Conservation (phyloP, 2,888 invertebrate species). For the Augochlorella aurata region DNA sequence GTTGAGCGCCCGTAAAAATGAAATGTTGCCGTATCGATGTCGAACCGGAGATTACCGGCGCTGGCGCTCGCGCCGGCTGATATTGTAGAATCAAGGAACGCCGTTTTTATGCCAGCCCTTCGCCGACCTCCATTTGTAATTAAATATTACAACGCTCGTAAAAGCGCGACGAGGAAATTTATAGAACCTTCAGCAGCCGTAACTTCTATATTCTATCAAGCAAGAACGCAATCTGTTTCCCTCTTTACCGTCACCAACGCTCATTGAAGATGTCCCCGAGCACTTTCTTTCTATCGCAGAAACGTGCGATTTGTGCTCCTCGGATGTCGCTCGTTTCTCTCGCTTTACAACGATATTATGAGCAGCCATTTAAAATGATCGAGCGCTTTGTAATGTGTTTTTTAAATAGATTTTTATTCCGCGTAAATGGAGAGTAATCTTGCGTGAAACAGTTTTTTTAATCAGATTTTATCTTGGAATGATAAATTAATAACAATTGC, state of each 20-base stretch:
- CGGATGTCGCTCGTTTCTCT: too few species aligned
- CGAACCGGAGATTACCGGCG: not conserved
- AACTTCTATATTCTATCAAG: not conserved
- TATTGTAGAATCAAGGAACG: not conserved
- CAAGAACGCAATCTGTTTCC: not conserved
- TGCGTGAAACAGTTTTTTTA: too few species aligned
- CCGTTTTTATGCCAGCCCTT: not conserved
- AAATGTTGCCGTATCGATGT: conserved; percentile 8
- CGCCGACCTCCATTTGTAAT: not conserved
- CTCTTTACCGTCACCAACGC: not conserved
- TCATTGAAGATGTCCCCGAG: not conserved
- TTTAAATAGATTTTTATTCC: too few species aligned
- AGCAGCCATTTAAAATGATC: too few species aligned
- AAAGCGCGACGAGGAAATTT: not conserved
- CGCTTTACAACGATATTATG: too few species aligned
- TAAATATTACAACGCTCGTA: not conserved
- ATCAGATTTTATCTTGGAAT: too few species aligned
- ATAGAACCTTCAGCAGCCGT: not conserved
- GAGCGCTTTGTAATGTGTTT: too few species aligned
- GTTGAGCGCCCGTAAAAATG: conserved; percentile 23
- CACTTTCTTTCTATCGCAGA: too few species aligned
- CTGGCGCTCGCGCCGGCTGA: not conserved
- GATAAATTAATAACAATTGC: too few species aligned
- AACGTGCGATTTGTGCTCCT: too few species aligned
- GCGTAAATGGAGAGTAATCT: too few species aligned